Evolutionary conservation across 2,797 vertebrate species (phyloP), one percentile per base, ranked within the genome.

Genomic region (Chrosomus eos): DNA sequence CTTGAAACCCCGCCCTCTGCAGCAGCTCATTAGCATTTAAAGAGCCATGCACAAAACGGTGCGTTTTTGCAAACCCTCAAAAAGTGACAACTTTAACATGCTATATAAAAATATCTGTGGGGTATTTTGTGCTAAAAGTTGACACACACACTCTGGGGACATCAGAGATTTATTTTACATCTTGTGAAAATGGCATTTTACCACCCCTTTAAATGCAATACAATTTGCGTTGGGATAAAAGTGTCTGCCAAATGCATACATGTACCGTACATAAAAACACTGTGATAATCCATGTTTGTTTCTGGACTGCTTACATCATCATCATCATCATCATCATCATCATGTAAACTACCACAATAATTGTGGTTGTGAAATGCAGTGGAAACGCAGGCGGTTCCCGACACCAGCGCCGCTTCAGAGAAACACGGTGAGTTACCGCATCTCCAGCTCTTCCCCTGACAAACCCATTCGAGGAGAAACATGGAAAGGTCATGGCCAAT

Each of bases 401-500:
- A 23, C 26, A 51, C 70, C 71, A 73, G 71, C 8, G 3, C 7
- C 26, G 3, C 31, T 74, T 74, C 26, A 58, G 19, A 58, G 51
- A 21, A 53, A 21, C 45, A 21, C 7, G 28, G 58, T 43, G 45
- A 36, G 62, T 36, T 53, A 67, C 80, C 26, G 68, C 53, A 67
- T 73, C 43, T 66, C 48, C 43, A 73, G 80, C 53, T 60, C 31
- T 81, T 85, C 70, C 19, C 82, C 80, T 84, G 68, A 82, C 64
- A 70, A 77, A 45, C 55, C 0, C 55, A 40, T 76, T 33, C 67
- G 14, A 83, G 55, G 45, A 81, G 72, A 76, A 80, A 58, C 84
- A 60, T 74, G 60, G 72, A 83, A 88, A 83, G 82, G 86, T 88
- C 84, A 66, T 7, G 23, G 78, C 71, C 87, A 89, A 89, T 89